These are phyloP conservation scores for Nemapogon koenigi DNA, from an alignment of 2,888 invertebrate genomes.

Conservation along the genomic window DNA sequence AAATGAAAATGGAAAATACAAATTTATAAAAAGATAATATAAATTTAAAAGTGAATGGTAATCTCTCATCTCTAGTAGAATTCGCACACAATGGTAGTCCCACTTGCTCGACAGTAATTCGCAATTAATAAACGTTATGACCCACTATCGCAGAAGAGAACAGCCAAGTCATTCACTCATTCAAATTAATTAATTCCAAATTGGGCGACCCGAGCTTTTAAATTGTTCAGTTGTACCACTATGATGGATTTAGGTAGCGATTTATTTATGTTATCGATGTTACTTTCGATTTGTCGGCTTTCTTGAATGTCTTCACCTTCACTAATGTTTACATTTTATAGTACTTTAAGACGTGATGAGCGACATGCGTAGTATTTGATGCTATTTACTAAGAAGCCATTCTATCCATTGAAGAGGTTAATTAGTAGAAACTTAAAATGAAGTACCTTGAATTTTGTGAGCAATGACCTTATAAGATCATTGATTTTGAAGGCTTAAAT, in stretches of 20 bases:
- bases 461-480: too few species aligned
- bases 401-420: too few species aligned
- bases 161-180: constrained; percentile 41
- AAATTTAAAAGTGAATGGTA: constrained; percentile 9
- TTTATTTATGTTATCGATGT: constrained; percentile 25
- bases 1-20: too few species aligned
- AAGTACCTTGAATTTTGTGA: too few species aligned
- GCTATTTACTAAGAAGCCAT: too few species aligned
- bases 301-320: constrained; percentile 24
- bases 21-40: too few species aligned
- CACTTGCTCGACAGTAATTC: constrained; percentile 48
- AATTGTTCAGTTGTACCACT: constrained; percentile 7
- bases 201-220: constrained; percentile 25
- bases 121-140: constrained; percentile 55
- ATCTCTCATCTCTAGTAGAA: constrained; percentile 3
- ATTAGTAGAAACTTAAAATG: too few species aligned
- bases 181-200: constrained; percentile 46
- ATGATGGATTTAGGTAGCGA: constrained; percentile 7
- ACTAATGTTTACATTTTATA: constrained; percentile 7
- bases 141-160: constrained; percentile 40
- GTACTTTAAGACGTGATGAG: too few species aligned
- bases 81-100: constrained; percentile 38
- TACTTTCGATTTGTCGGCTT: constrained; percentile 37
- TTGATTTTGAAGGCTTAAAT: too few species aligned
- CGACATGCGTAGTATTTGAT: too few species aligned